Percentiles rank a stretch among this genome's conserved stretches.
Conservation (phyloP, 2,797 vertebrate genomes). For the Tapirus indicus region DNA sequence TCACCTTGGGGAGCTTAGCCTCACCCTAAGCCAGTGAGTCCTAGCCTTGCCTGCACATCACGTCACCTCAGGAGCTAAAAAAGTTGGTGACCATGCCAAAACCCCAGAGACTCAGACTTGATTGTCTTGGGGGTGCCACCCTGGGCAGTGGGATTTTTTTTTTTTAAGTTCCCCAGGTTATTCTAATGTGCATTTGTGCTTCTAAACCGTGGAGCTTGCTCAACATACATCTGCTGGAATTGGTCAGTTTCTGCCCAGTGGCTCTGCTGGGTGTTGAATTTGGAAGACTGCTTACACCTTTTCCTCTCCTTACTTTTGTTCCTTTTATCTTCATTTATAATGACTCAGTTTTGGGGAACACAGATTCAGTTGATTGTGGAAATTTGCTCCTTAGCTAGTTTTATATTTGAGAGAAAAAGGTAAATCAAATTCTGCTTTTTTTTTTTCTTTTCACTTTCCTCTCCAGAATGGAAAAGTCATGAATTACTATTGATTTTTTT, state of each 20-base stretch:
- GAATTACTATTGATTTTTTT: background rate
- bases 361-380: background rate
- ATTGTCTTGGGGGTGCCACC: background rate
- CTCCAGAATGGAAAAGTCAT: background rate
- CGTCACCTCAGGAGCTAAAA: background rate
- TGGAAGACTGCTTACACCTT: background rate
- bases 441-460: accelerated
- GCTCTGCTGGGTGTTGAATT: background rate
- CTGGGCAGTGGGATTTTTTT: background rate
- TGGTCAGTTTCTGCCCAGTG: background rate
- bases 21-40: background rate
- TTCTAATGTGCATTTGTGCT: background rate
- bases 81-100: background rate
- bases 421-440: background rate
- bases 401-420: background rate
- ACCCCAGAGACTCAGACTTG: background rate
- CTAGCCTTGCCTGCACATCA: background rate
- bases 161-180: background rate
- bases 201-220: background rate
- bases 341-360: background rate
- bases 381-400: background rate
- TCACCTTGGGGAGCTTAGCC: background rate
- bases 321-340: background rate
- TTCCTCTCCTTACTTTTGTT: background rate
- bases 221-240: background rate